Percentiles rank a stretch among this genome's conserved stretches.
Conservation (phyloP, 2,113 vertebrate species). For the Epinephelus moara region DNA sequence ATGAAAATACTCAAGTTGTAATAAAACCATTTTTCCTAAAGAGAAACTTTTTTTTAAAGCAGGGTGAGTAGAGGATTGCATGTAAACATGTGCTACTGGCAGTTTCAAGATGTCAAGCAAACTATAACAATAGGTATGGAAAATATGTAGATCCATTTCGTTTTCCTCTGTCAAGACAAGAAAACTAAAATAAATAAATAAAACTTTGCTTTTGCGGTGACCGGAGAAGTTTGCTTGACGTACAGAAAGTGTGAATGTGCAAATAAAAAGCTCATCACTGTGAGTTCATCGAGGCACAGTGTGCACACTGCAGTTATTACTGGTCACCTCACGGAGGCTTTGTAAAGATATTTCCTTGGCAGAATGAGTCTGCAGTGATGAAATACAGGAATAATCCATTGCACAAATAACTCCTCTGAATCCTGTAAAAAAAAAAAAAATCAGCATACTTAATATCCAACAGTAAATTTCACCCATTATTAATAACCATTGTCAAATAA, state of each 20-base stretch:
- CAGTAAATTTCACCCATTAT: conserved; percentile 19
- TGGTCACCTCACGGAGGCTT: not conserved
- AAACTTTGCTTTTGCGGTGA: too few relatives aligned
- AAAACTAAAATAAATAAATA: too few relatives aligned
- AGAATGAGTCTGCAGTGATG: conserved; percentile 60
- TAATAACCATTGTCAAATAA: conserved; percentile 37
- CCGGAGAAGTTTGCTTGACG: not conserved
- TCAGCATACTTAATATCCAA: conserved; percentile 13
- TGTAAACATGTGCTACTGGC: not conserved
- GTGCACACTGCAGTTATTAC: too few relatives aligned
- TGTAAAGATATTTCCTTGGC: conserved; percentile 10
- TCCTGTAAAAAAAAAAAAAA: conserved; percentile 5
- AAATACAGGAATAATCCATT: conserved; percentile 37
- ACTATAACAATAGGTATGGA: not conserved
- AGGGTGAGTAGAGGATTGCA: not conserved
- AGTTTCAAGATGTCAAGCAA: not conserved
- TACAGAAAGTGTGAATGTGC: not conserved
- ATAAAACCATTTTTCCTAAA: not conserved
- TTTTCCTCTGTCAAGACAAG: not conserved
- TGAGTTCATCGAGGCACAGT: not conserved
- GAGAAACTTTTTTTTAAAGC: too few relatives aligned
- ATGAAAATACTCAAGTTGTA: too few relatives aligned
- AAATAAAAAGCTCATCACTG: not conserved
- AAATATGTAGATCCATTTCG: not conserved
- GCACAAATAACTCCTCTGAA: conserved; percentile 15